These are phyloP conservation scores for Meriones psammophilus DNA, from an alignment of 2,797 vertebrate genomes.

Conservation along the genomic window DNA sequence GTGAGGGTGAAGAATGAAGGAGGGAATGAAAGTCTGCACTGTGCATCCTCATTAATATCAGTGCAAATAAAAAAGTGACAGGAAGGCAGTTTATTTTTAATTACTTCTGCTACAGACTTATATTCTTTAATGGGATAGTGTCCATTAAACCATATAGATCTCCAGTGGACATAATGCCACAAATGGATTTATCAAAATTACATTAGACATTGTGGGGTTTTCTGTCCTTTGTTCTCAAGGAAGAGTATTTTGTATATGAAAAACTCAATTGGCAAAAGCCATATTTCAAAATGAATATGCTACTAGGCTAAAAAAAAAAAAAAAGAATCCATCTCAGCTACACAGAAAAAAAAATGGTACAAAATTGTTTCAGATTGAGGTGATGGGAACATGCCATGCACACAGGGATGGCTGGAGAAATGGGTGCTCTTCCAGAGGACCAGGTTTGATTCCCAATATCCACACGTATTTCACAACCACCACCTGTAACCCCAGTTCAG, in stretches of 20 bases:
- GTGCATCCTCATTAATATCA: background rate
- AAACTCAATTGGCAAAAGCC: background rate
- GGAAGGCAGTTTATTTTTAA: background rate
- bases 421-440: background rate
- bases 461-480: background rate
- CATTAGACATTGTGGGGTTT: background rate
- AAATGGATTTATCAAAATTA: background rate
- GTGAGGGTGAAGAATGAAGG: background rate
- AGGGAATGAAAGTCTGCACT: background rate
- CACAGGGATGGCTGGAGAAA: too few relatives aligned
- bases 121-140: background rate
- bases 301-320: background rate
- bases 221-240: conserved; percentile 30
- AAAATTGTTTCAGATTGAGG: background rate
- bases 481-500: background rate
- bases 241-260: background rate
- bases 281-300: background rate
- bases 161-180: background rate
- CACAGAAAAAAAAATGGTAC: background rate
- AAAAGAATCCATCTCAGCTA: background rate
- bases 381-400: background rate
- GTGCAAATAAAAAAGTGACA: background rate
- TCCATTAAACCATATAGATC: background rate
- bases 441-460: background rate
- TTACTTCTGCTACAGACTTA: background rate